Base-by-base conservation (phyloP, 2,113 vertebrate species). In the Aegypius monachus region DNA sequence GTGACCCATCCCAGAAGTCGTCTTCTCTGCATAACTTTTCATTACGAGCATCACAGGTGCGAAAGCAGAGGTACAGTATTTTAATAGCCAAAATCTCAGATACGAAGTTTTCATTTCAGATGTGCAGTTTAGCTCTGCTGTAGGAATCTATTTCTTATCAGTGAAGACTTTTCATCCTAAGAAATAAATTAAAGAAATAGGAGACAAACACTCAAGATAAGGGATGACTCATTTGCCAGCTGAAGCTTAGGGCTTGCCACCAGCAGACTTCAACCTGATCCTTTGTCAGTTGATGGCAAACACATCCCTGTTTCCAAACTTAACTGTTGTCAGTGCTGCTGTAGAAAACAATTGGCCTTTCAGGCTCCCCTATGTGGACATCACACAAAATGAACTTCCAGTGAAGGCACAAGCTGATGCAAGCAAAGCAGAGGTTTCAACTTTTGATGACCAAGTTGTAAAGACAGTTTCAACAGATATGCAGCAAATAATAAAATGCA, bases 1-100 rank as follows among this genome's bases (percentile, higher is more conserved):
- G 15, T 8, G 13, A 63, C 23, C 7, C 43, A 58, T 8, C 11
- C 22, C 1, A 0, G 11, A 40, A 59, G 2, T 20, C 27, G 7
- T 47, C n/a, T 50, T 55, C 15, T 38, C 56, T 31, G 10, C 23
- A 16, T 11, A 26, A 6, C 1, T 67, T 55, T 52, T 61, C 34
- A 55, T 36, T 59, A 34, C 0, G 4, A 68, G 20, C 13, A 80
- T 27, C 43, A 27, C 11, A 43, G 23, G 8, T 42, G 29, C 1
- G 1, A 75, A 90, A 38, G 16, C n/a, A 72, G 32, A 42, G 11
- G 16, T 42, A 34, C 4, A 4, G 9, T 15, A 4, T 34, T 75
- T 56, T 84, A 43, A 7, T 5, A 71, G 29, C 2, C 11, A 91
- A 72, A 83, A 65, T 38, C 18, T 38, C 32, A 75, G 26, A 63